Evolutionary conservation across 2,797 vertebrate genomes (phyloP), one percentile per base, ranked within the genome.

Genomic region (Ciconia nigra): DNA sequence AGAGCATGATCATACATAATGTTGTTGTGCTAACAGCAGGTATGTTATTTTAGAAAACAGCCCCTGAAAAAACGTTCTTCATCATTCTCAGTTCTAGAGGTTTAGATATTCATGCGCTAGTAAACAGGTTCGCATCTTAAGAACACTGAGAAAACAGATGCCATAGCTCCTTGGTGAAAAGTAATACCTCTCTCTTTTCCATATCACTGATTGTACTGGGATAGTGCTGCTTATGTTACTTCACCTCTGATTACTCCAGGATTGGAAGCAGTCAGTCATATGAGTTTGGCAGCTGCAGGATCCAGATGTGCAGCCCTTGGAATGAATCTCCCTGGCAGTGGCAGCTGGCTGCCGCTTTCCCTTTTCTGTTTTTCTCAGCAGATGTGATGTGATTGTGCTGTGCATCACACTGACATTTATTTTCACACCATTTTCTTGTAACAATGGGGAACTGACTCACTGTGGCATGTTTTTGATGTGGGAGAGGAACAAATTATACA

Each of bases 231-330:
- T 87, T 90, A 82, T 94, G 41, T 95, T 78, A 70, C 54, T 95
- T 94, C 80, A 85, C 58, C 35, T 90, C 76, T 86, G 83, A 95
- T 90, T 86, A 89, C 46, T 88, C 26, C 55, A 87, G 57, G 44
- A 74, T 76, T 94, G 77, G 95, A 95, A 93, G 67, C 51, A 91
- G 59, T 86, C 91, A 89, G 76, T 92, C 83, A 70, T 59, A 13
- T 47, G 55, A 85, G 33, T 70, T 81, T 97, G 95, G 92, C 97
- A 97, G 89, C 93, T 95, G 89, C 49, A 49, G 46, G 59, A 70
- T 92, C 91, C 97, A 97, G 96, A 98, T 97, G 97, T 85, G 51
- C 69, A 84, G 83, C 47, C 83, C 54, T 96, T 96, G 76, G 88
- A 97, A 97, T 94, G 59, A 93, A 51, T 78, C n/a, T 67, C 77